Percentiles rank a stretch among this genome's conserved stretches.
These are phyloP conservation scores for Pheosia gnoma DNA, from an alignment of 2,888 invertebrate genomes.

Conservation along the genomic window DNA sequence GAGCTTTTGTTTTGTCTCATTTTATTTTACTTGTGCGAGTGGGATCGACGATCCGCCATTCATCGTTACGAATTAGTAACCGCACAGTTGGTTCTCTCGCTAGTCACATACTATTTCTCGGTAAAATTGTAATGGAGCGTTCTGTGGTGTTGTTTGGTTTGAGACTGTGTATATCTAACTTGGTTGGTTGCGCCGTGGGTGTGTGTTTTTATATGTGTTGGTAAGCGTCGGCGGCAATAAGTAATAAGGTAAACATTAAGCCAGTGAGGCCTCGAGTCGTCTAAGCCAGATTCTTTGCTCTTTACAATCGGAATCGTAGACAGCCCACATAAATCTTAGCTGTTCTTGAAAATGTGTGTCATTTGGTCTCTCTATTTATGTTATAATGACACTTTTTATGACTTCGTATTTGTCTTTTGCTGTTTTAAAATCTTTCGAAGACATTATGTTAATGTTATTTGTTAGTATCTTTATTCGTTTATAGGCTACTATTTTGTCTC, in stretches of 20 bases:
- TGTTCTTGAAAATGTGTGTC: conserved; percentile 36
- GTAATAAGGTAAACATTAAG: conserved; percentile 78
- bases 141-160: conserved; percentile 37
- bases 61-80: conserved; percentile 53
- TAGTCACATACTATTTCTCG: conserved; percentile 51
- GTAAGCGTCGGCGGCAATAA: conserved; percentile 71
- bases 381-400: conserved; percentile 1
- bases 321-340: conserved; percentile 26
- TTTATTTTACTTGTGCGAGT: conserved; percentile 30
- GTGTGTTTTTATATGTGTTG: conserved; percentile 69
- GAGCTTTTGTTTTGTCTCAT: conserved; percentile 34
- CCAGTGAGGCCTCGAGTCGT: conserved; percentile 63
- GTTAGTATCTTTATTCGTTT: conserved; percentile 13
- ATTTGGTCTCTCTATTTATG: conserved; percentile 14
- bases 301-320: conserved; percentile 31
- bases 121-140: conserved; percentile 54
- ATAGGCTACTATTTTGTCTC: too few species aligned
- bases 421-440: background rate
- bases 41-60: conserved; percentile 48
- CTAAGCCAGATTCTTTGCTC: conserved; percentile 44
- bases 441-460: conserved; percentile 6
- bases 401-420: background rate
- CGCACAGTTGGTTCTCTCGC: conserved; percentile 50
- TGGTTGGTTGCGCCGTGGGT: conserved; percentile 57
- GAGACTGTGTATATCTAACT: conserved; percentile 48